These are phyloP conservation scores for Malacosoma neustria DNA, from an alignment of 2,888 invertebrate genomes.

Conservation along the genomic window DNA sequence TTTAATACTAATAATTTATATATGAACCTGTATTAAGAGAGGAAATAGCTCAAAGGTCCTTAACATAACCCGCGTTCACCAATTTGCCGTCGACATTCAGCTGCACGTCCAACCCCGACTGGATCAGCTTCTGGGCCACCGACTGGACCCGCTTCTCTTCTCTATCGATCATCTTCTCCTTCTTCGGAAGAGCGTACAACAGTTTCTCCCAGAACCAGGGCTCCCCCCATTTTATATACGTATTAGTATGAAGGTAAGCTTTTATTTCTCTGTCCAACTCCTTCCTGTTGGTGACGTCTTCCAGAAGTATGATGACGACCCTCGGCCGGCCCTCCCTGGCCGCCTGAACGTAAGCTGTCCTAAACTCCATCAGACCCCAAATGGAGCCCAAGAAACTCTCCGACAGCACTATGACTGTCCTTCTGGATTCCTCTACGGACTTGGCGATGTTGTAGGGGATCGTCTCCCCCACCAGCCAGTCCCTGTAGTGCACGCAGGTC, in stretches of 20 bases:
- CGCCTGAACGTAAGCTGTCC: constrained; percentile 65
- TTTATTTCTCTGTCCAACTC: constrained; percentile 60
- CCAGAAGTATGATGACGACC: constrained; percentile 81
- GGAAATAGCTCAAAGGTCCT: no score
- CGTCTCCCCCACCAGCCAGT: constrained; percentile 83
- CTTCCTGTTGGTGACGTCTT: constrained; percentile 70
- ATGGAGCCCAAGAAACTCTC: constrained; percentile 37
- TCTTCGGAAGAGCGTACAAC: constrained; percentile 77
- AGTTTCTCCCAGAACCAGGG: constrained; percentile 87
- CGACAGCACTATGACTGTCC: constrained; percentile 23
- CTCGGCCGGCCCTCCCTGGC: constrained; percentile 71
- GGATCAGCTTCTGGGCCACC: neutral
- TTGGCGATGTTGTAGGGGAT: constrained; percentile 81
- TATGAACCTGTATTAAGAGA: no score
- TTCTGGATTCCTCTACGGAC: constrained; percentile 81
- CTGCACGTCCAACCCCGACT: neutral
- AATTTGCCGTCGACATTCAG: neutral
- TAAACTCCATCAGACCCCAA: constrained; percentile 79
- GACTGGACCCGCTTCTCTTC: neutral
- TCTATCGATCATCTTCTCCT: neutral
- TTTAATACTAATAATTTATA: no score
- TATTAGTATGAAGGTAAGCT: constrained; percentile 81
- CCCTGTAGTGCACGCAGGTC: constrained; percentile 82
- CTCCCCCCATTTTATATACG: constrained; percentile 87
- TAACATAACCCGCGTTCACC: neutral